Base-by-base conservation (phyloP, 2,113 vertebrate species). In the Anolis carolinensis region DNA sequence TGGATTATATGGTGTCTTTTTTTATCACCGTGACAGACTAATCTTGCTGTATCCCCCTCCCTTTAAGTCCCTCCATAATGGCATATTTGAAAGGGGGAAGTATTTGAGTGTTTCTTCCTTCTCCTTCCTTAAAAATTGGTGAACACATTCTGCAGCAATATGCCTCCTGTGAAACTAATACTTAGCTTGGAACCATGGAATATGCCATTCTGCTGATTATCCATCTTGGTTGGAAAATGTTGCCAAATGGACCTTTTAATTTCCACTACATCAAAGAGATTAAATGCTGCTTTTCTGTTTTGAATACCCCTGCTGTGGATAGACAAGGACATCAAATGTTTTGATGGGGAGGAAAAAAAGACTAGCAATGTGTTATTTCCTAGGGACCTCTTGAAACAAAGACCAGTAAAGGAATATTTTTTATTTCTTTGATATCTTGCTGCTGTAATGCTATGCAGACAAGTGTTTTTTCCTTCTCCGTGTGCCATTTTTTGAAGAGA, bases 401-500 rank as follows among this genome's bases (percentile, higher is more conserved):
- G 91, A 95, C 91, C 94, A 94, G 94, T 95, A 96, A 96, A 95
- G 93, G 94, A 93, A 94, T 95, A 95, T 97, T 96, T 95, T 96
- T 97, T 96, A 95, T 96, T 97, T 96, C 95, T 94, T 95, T 87
- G 86, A 5, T 96, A 95, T 95, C 97, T 97, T 97, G 97, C 97
- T 98, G 97, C 97, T 97, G 97, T 96, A 95, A 95, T 94, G 96
- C 97, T 98, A 97, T 97, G 97, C 97, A 97, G 97, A 97, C 96
- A 97, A 95, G 96, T 96, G 96, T 96, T 72, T 94, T 95, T 94
- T 83, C 32, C 95, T 96, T 96, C 95, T 97, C 94, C 96, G 92
- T 91, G 95, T 96, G 96, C 96, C 95, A 97, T 95, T 97, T 97
- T 96, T 95, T 95, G 97, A 96, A 96, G 96, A 95, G 94, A 9